phyloP scores from a whole-genome alignment of 2,113 vertebrate genomes.

The Gallinago media region DNA sequence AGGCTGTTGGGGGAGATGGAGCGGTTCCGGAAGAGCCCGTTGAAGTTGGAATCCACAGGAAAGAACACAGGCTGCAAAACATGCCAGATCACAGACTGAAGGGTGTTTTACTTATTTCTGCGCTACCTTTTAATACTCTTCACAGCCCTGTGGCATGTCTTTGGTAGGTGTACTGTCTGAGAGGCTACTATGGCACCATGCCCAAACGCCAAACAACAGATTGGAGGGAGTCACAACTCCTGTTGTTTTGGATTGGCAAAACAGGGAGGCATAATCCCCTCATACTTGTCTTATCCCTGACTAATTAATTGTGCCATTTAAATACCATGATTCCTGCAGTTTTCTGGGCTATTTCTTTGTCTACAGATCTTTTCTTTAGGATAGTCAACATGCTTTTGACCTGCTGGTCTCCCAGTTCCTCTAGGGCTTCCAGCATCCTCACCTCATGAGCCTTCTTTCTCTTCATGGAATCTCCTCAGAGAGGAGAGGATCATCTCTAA shows the following conservation, averaged over 20 bases:
- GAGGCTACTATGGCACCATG: background rate
- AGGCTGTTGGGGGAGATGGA: conserved; percentile 90
- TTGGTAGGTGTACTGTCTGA: background rate
- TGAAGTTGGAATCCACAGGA: conserved; percentile 85
- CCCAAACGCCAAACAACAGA: background rate
- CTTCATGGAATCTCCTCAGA: background rate
- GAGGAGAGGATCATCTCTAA: background rate
- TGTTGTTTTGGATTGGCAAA: background rate
- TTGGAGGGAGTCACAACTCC: background rate
- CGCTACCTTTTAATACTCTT: background rate
- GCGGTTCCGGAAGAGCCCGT: conserved; percentile 83
- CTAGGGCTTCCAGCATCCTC: background rate
- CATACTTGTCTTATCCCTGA: no score
- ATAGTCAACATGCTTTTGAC: background rate
- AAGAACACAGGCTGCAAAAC: conserved; percentile 85
- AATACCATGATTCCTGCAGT: no score
- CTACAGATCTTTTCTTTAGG: background rate
- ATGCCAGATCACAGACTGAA: conserved; percentile 28
- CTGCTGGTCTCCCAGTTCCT: background rate
- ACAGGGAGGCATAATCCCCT: no score
- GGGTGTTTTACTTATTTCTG: background rate
- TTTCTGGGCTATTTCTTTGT: background rate
- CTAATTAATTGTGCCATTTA: no score
- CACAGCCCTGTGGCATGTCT: background rate
- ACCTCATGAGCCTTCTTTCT: background rate